Evolutionary conservation across 2,797 vertebrate species (phyloP).

Genomic region (Pelochelys cantorii): DNA sequence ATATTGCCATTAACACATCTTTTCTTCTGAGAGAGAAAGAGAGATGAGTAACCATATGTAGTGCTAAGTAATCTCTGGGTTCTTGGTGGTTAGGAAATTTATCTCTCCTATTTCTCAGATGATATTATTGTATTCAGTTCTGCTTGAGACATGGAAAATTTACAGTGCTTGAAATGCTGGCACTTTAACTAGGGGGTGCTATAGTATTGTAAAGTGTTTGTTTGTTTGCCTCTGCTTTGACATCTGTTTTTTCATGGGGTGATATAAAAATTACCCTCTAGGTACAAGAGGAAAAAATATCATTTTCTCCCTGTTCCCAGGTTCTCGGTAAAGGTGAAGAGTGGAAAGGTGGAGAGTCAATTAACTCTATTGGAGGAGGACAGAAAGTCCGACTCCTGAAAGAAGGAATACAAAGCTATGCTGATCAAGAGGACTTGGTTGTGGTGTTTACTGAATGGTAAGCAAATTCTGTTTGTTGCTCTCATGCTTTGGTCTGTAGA

Average conservation of each 20-base stretch:
- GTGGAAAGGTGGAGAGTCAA: constrained; percentile 93
- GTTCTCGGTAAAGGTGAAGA: constrained; percentile 92
- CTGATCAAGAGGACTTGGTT: constrained; percentile 88
- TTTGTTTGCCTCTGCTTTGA: constrained; percentile 49
- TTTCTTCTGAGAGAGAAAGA: not conserved
- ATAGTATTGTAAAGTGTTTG: constrained; percentile 20
- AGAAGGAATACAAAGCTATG: constrained; percentile 85
- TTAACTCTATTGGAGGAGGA: constrained; percentile 92
- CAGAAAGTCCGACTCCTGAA: constrained; percentile 96
- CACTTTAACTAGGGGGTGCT: not conserved
- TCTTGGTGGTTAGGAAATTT: constrained; percentile 55
- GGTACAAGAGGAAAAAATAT: not conserved
- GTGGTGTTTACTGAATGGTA: constrained; percentile 94
- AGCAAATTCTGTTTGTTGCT: constrained; percentile 44
- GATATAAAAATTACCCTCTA: constrained; percentile 28
- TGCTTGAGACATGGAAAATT: constrained; percentile 67
- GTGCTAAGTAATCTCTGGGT: constrained; percentile 42
- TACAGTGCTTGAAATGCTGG: constrained; percentile 37
- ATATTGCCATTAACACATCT: not conserved
- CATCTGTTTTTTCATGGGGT: constrained; percentile 55
- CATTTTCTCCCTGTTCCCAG: constrained; percentile 70
- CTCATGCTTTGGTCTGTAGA: not conserved
- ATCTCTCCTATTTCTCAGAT: constrained; percentile 56
- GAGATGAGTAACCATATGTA: constrained; percentile 24
- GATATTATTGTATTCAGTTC: constrained; percentile 54